A percentile compares a stretch with the other conserved stretches of the same genome.
These are phyloP conservation scores for Diceros bicornis DNA, from an alignment of 2,797 vertebrate species.

Conservation along the genomic window DNA sequence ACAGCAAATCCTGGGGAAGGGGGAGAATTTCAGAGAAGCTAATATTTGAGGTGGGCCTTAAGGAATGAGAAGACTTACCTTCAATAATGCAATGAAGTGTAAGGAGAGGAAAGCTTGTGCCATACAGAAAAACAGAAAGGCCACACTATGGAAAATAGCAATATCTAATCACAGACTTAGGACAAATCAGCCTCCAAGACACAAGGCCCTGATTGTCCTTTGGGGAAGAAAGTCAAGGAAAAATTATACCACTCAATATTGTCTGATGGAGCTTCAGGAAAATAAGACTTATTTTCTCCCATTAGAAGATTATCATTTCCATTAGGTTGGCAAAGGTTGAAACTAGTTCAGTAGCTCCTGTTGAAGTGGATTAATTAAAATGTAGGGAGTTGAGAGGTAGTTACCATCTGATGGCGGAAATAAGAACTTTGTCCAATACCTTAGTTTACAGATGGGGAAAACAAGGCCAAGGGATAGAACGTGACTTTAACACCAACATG, in stretches of 20 bases:
- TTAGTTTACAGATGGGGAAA: background rate
- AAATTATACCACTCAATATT: background rate
- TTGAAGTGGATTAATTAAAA: slow-evolving; percentile 11
- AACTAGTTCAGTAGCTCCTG: background rate
- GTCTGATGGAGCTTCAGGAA: background rate
- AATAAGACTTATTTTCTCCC: background rate
- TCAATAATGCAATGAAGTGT: background rate
- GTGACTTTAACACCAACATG: background rate
- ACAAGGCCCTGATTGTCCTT: background rate
- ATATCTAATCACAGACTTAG: background rate
- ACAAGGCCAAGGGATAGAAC: background rate
- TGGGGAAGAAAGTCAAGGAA: background rate
- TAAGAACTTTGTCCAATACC: background rate
- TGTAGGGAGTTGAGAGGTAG: background rate
- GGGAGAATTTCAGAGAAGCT: background rate
- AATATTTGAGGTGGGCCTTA: background rate
- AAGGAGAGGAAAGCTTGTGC: background rate
- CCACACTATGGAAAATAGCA: background rate
- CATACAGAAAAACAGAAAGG: background rate
- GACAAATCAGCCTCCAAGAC: background rate
- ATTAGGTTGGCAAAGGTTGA: background rate
- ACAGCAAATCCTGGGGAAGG: background rate
- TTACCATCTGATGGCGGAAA: background rate
- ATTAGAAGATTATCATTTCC: background rate
- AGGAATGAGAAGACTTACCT: background rate